Evolutionary conservation across 2,888 invertebrate genomes (phyloP).

Genomic region (Drosophila recens): DNA sequence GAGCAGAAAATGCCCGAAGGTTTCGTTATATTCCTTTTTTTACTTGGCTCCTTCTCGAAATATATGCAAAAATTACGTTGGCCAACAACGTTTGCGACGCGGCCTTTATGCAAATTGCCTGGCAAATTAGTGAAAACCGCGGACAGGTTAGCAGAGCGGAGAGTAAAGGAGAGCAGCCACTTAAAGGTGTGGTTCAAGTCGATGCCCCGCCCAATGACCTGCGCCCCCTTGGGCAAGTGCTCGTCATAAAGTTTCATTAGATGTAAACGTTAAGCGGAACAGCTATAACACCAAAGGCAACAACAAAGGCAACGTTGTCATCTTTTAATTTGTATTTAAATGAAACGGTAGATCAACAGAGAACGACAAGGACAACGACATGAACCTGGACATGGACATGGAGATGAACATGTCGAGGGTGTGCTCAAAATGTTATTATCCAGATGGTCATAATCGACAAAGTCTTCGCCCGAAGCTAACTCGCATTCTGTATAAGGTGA

Average conservation of each 20-base stretch:
- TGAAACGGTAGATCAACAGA: conserved; percentile 66
- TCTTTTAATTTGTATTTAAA: conserved; percentile 81
- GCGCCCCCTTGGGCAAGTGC: conserved; percentile 63
- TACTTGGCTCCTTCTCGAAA: conserved; percentile 34
- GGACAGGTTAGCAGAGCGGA: conserved; percentile 34
- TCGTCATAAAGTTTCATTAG: conserved; percentile 75
- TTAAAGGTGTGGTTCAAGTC: conserved; percentile 55
- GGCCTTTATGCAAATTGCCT: conserved; percentile 79
- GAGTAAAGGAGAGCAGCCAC: conserved; percentile 14
- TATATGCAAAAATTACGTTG: conserved; percentile 70
- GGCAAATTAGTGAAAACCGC: conserved; percentile 74
- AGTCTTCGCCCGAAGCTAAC: conserved; percentile 33
- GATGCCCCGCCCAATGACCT: conserved; percentile 43
- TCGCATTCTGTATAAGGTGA: not conserved
- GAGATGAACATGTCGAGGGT: conserved; percentile 28
- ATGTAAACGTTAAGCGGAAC: conserved; percentile 67
- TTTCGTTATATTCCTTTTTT: conserved; percentile 8
- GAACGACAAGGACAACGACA: conserved; percentile 17
- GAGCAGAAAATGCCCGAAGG: conserved; percentile 21
- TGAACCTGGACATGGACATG: conserved; percentile 18
- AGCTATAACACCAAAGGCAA: conserved; percentile 30
- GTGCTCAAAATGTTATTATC: conserved; percentile 47
- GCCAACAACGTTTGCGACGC: conserved; percentile 73
- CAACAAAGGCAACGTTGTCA: conserved; percentile 50
- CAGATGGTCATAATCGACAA: conserved; percentile 53